These are phyloP conservation scores for Pogonomyrmex californicus DNA, from an alignment of 1,140 invertebrate genomes.

Conservation along the genomic window DNA sequence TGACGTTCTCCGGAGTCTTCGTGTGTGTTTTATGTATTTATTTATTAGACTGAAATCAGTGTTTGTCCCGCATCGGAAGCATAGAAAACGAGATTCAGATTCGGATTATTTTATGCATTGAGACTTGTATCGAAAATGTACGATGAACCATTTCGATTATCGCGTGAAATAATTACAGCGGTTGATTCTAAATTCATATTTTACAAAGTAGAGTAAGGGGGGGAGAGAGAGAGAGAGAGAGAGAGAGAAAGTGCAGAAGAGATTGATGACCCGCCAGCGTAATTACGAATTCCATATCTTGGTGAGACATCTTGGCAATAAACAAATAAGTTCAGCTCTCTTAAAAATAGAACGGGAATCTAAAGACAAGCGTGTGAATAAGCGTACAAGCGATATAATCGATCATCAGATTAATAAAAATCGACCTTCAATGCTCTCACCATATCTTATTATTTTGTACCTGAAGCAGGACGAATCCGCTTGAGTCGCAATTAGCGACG, in stretches of 20 bases:
- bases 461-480: slow-evolving; percentile 27
- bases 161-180: background rate
- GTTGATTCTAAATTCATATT: background rate
- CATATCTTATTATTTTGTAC: slow-evolving; percentile 68
- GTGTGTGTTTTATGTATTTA: slow-evolving; percentile 61
- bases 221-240: background rate
- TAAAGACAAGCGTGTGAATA: slow-evolving; percentile 60
- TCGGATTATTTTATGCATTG: background rate
- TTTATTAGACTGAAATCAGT: slow-evolving; percentile 58
- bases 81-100: slow-evolving; percentile 15
- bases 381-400: slow-evolving; percentile 67
- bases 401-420: slow-evolving; percentile 67
- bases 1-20: slow-evolving; percentile 60
- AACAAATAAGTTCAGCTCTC: slow-evolving; percentile 70
- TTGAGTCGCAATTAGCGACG: slow-evolving; percentile 64
- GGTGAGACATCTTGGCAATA: slow-evolving; percentile 57
- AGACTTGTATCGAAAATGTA: background rate
- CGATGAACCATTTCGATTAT: no score
- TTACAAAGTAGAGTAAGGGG: background rate
- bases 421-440: slow-evolving; percentile 46
- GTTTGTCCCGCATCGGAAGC: background rate
- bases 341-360: slow-evolving; percentile 69
- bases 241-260: background rate
- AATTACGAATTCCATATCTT: slow-evolving; percentile 59
- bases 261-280: slow-evolving; percentile 53